Base-by-base conservation (phyloP, 2,888 invertebrate species). In the Eueremaeus valkanovi region DNA sequence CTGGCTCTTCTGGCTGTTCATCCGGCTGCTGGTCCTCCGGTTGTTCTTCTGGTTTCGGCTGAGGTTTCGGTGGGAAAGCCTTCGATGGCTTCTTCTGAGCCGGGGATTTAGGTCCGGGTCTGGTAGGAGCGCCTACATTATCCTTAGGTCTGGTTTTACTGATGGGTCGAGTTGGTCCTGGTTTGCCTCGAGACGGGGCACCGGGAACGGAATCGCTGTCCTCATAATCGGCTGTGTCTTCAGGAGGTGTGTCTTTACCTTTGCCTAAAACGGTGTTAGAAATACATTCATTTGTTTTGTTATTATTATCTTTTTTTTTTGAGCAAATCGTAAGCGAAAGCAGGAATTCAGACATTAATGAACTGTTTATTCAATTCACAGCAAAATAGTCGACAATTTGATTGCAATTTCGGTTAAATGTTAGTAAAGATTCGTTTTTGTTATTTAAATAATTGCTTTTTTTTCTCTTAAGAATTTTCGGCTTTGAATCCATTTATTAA, bases 401-500 rank as follows among this genome's bases (percentile, higher is more conserved):
- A n/a, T n/a, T n/a, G n/a, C n/a, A n/a, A n/a, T n/a, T n/a, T n/a
- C n/a, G n/a, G n/a, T n/a, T n/a, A n/a, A n/a, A n/a, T n/a, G n/a
- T n/a, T n/a, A n/a, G n/a, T n/a, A n/a, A n/a, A n/a, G n/a, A n/a
- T n/a, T n/a, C n/a, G n/a, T n/a, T n/a, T n/a, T n/a, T n/a, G n/a
- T n/a, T n/a, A n/a, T n/a, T n/a, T n/a, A n/a, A n/a, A n/a, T n/a
- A n/a, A n/a, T n/a, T n/a, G n/a, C n/a, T n/a, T n/a, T n/a, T n/a
- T n/a, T n/a, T n/a, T n/a, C n/a, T n/a, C n/a, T n/a, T n/a, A n/a
- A n/a, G n/a, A n/a, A n/a, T n/a, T n/a, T n/a, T n/a, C n/a, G n/a
- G n/a, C 31, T 31, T 61, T 61, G 61, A 61, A 61, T 61, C 55
- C 55, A 55, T 55, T 55, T 55, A 36, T 42, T 33, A 31, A 11